phyloP scores from a whole-genome alignment of 2,113 vertebrate genomes.

The human region GRCh38 chr7:65045001-65045500 shows the following conservation, averaged over 20 bases:
- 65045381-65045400: not conserved
- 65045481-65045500: not conserved
- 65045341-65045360: not conserved
- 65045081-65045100: no score
- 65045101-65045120: no score
- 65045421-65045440: slow-evolving; percentile 19
- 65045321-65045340: not conserved
- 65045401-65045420: not conserved
- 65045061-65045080: no score
- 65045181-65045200: not conserved
- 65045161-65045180: not conserved
- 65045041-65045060: no score
- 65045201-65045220: not conserved
- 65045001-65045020: no score
- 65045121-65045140: not conserved
- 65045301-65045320: not conserved
- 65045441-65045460: not conserved
- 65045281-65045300: not conserved
- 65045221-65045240: not conserved
- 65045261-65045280: not conserved
- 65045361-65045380: slow-evolving; percentile 2
- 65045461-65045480: slow-evolving; percentile 37
- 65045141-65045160: not conserved
- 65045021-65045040: no score
- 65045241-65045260: not conserved